A percentile compares a stretch with the other conserved stretches of the same genome.
Conservation (phyloP, 2,888 invertebrate genomes). For the Lithophane socia region DNA sequence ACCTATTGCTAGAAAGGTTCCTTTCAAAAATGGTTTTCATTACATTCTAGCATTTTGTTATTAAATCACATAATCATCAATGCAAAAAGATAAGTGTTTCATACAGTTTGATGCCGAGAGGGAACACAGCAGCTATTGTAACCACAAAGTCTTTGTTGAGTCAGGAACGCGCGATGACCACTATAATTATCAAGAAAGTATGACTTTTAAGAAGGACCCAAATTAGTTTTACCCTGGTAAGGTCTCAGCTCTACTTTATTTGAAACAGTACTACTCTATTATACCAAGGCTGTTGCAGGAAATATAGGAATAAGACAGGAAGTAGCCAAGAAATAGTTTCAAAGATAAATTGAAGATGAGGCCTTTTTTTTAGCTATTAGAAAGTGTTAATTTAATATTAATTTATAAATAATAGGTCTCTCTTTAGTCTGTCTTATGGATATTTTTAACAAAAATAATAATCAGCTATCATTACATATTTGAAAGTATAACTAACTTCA, state of each 20-base stretch:
- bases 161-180: conserved; percentile 1
- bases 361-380: background rate
- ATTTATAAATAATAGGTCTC: background rate
- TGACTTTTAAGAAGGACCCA: conserved; percentile 31
- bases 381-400: background rate
- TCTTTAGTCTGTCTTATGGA: background rate
- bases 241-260: conserved; percentile 2
- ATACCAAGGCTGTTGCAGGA: conserved; percentile 1
- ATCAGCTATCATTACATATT: too few species aligned
- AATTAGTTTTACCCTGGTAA: conserved; percentile 7
- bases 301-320: background rate
- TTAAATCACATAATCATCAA: background rate
- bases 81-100: background rate
- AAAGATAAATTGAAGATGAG: background rate
- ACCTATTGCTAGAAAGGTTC: background rate
- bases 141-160: conserved; percentile 30
- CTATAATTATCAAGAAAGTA: conserved; percentile 24
- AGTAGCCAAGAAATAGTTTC: background rate
- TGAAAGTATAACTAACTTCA: background rate
- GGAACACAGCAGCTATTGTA: conserved; percentile 11
- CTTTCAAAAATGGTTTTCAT: background rate
- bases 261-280: conserved; percentile 9
- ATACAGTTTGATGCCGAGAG: background rate
- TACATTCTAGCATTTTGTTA: background rate
- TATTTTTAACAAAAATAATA: background rate